phyloP scores from a whole-genome alignment of 2,888 invertebrate genomes.

The Hipparchia sbordonii region DNA sequence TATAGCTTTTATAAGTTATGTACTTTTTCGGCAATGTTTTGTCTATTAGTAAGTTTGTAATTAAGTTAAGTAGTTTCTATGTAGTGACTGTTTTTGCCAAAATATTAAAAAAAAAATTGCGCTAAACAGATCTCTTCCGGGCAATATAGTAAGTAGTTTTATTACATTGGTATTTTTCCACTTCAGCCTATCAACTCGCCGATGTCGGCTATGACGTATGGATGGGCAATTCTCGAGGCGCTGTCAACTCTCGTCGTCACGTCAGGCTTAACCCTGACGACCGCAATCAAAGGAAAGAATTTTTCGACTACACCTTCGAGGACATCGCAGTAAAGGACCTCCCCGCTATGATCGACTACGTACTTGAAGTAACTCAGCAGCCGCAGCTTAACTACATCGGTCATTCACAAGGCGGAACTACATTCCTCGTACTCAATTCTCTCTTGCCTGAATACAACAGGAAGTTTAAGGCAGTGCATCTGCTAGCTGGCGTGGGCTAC shows the following conservation, averaged over 20 bases:
- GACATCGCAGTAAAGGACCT: conserved; percentile 64
- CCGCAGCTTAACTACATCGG: conserved; percentile 67
- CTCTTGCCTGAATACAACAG: conserved; percentile 61
- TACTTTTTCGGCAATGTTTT: no score
- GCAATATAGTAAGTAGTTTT: not conserved
- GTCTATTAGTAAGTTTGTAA: no score
- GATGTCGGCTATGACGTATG: conserved; percentile 89
- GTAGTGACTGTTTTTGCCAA: no score
- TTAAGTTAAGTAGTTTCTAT: no score
- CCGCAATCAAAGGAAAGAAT: conserved; percentile 46
- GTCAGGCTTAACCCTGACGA: conserved; percentile 55
- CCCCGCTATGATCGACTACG: conserved; percentile 65
- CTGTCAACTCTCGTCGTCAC: conserved; percentile 86
- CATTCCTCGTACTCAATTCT: conserved; percentile 57
- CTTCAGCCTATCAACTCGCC: conserved; percentile 85
- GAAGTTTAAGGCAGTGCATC: conserved; percentile 60
- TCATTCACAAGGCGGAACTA: conserved; percentile 72
- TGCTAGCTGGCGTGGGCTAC: conserved; percentile 66
- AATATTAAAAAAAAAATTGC: no score
- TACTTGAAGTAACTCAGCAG: conserved; percentile 52
- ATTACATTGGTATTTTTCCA: not conserved
- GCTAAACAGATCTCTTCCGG: no score
- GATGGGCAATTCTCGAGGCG: conserved; percentile 93
- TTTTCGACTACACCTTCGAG: conserved; percentile 69
- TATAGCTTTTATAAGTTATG: no score